Base-by-base conservation (phyloP, 64 coral and sea anemone species). In the Hydrozoanthus tunicans region DNA sequence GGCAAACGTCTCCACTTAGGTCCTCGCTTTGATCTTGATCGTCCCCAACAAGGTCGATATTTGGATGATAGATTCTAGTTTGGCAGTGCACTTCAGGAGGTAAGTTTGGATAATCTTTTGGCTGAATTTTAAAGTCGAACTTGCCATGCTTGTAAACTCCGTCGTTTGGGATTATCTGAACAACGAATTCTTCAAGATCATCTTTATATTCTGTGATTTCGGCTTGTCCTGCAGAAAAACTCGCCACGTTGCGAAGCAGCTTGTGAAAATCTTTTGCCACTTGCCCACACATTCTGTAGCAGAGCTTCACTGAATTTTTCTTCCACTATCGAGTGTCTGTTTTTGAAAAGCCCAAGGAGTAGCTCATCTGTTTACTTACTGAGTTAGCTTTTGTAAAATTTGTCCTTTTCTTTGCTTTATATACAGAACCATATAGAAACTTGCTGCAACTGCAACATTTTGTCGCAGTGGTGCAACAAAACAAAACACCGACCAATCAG, bases 1-100 rank as follows among this genome's bases (percentile, higher is more conserved):
- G 80, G 59, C 95, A 97, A 77, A 97, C 62, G 17, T 88, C 84
- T 88, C 83, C 83, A 27, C 59, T 24, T 14, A 64, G 59, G 13
- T 66, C 64, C 12, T 78, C 76, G 5, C 13, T 7, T 68, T 14
- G 20, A 8, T 74, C 84, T 2, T 89, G 89, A 4, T 79, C 82
- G 13, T 59, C 63, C 0, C 91, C 92, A 62, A 81, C 20, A 0
- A 92, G n/a, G 62, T 84, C 84, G 67, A 96, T 96, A 64, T 96
- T 96, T 72, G 95, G 95, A 56, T 96, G 95, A 59, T 96, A 96
- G 57, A 96, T 94, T 13, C 32, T 64, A 1, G 92, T 96, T 8
- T 23, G 64, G 9, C 95, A 96, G 0, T 59, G 78, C 6, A 94
- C 92, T 27, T 52, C 80, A 0, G 95, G 95, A 9, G 92, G 77